Percentiles rank a stretch among this genome's conserved stretches.
These are phyloP conservation scores for Chiridota heheva DNA, from an alignment of 35 echinoderm and acorn worm species.

Conservation along the genomic window DNA sequence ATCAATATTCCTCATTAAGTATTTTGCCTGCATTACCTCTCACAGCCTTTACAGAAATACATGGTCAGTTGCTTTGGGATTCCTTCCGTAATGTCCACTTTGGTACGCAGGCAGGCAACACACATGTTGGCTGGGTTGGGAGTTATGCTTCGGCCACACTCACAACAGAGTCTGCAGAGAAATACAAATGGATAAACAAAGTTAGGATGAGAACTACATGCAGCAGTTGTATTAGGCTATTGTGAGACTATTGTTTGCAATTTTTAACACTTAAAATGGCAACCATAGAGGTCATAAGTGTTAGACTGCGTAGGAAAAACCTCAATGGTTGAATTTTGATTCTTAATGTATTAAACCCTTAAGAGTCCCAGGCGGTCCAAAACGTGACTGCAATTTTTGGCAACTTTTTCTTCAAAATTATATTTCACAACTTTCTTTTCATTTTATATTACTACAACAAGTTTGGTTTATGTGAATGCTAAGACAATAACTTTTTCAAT, in stretches of 20 bases:
- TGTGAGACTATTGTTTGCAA: background rate
- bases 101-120: slow-evolving; percentile 87
- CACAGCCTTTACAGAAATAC: slow-evolving; percentile 96
- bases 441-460: too few relatives aligned
- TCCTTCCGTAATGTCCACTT: slow-evolving; percentile 98
- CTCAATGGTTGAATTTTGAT: background rate
- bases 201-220: background rate
- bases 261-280: background rate
- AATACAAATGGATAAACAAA: background rate
- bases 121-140: slow-evolving; percentile 99
- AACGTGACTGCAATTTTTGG: too few relatives aligned
- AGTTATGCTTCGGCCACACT: slow-evolving; percentile 77
- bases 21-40: too few relatives aligned
- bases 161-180: slow-evolving; percentile 88
- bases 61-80: slow-evolving; percentile 87
- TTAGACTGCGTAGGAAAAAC: background rate
- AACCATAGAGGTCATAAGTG: background rate
- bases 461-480: too few relatives aligned
- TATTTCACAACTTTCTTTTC: too few relatives aligned
- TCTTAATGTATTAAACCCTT: background rate
- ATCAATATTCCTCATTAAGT: too few relatives aligned
- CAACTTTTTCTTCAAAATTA: too few relatives aligned
- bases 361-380: too few relatives aligned
- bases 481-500: too few relatives aligned
- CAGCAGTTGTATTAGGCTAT: too few relatives aligned